Percentiles rank a stretch among this genome's conserved stretches.
Conservation (phyloP, 2,888 invertebrate genomes). For the Chaitophorus viminalis region DNA sequence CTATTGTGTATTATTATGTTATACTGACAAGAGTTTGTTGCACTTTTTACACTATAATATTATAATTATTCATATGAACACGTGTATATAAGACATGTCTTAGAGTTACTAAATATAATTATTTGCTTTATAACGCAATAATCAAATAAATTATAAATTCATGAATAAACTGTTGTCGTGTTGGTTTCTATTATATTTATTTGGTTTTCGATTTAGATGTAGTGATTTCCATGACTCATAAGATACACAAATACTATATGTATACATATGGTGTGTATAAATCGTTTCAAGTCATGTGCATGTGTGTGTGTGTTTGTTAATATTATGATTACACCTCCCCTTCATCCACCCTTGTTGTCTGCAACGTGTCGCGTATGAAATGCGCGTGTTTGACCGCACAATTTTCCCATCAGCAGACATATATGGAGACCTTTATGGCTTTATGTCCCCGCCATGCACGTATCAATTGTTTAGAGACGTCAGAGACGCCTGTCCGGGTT, state of each 20-base stretch:
- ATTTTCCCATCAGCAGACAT: constrained; percentile 29
- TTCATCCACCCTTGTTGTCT: background rate
- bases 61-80: no score
- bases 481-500: background rate
- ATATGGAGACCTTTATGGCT: background rate
- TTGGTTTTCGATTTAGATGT: background rate
- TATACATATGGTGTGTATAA: background rate
- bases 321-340: background rate
- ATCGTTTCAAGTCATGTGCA: background rate
- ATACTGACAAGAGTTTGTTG: no score
- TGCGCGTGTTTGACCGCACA: constrained; percentile 39
- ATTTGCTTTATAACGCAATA: no score
- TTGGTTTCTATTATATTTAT: background rate
- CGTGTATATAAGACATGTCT: no score
- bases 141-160: no score
- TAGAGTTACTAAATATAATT: no score
- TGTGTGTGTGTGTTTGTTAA: no score
- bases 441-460: background rate
- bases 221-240: background rate
- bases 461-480: constrained; percentile 34
- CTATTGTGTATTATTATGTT: no score
- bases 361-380: background rate
- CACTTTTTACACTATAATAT: no score
- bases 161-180: no score
- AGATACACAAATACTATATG: background rate